These are phyloP conservation scores for Drosophila mayri DNA, from an alignment of 1,140 invertebrate genomes.

Conservation along the genomic window DNA sequence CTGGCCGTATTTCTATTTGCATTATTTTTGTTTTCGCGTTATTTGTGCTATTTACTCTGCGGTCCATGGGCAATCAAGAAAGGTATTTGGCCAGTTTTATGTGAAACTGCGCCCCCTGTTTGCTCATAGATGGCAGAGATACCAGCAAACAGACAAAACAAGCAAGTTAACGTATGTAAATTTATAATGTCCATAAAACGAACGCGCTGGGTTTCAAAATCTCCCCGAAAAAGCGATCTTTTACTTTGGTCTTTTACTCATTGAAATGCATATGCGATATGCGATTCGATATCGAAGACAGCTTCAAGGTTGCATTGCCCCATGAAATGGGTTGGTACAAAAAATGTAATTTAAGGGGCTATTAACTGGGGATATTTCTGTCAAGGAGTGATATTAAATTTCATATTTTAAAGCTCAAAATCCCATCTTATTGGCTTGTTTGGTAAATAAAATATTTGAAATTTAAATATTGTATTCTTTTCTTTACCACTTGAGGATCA, in stretches of 20 bases:
- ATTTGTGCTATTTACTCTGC: constrained; percentile 68
- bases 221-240: constrained; percentile 33
- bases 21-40: constrained; percentile 50
- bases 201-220: constrained; percentile 63
- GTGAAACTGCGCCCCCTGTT: constrained; percentile 53
- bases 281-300: constrained; percentile 56
- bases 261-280: constrained; percentile 63
- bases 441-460: neutral
- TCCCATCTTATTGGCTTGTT: neutral
- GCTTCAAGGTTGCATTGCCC: constrained; percentile 70
- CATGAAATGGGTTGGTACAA: constrained; percentile 32
- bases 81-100: constrained; percentile 71
- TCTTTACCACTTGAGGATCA: neutral
- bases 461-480: neutral
- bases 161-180: constrained; percentile 58
- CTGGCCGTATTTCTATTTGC: constrained; percentile 43
- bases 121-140: constrained; percentile 47
- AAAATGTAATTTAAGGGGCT: neutral
- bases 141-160: constrained; percentile 21
- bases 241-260: constrained; percentile 48
- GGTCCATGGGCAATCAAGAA: constrained; percentile 65
- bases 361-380: neutral
- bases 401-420: neutral
- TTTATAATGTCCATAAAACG: constrained; percentile 68
- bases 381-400: neutral